These are phyloP conservation scores for Calidris pygmaea DNA, from an alignment of 2,113 vertebrate genomes.

Conservation along the genomic window DNA sequence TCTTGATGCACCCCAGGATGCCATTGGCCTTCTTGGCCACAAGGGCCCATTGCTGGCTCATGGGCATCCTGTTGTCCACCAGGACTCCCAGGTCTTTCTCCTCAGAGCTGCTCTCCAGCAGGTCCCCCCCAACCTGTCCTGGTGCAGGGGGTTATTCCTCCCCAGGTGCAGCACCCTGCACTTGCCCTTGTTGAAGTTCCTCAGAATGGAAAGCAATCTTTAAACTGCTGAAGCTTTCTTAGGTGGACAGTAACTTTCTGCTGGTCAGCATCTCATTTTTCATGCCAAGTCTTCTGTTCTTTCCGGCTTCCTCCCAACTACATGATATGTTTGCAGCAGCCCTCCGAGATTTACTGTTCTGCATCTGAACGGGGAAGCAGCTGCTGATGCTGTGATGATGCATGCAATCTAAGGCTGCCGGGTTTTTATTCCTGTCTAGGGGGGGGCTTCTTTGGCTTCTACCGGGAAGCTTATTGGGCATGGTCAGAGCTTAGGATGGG, in stretches of 20 bases:
- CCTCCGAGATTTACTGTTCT: constrained; percentile 60
- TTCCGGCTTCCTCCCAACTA: constrained; percentile 6
- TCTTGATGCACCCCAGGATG: too few relatives aligned
- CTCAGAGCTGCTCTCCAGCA: too few relatives aligned
- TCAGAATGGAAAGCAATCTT: not conserved
- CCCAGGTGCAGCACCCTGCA: too few relatives aligned
- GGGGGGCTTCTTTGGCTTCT: constrained; percentile 1
- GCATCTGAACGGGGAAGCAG: constrained; percentile 52
- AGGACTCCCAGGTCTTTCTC: too few relatives aligned
- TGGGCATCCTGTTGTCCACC: too few relatives aligned
- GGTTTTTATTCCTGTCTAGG: constrained; percentile 11
- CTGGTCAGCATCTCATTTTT: constrained; percentile 63
- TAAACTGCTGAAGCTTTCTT: not conserved
- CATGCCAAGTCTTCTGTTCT: constrained; percentile 14
- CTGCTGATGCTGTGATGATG: constrained; percentile 47
- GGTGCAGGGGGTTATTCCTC: too few relatives aligned
- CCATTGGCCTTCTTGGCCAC: too few relatives aligned
- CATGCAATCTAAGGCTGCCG: constrained; percentile 34
- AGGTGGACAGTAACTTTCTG: constrained; percentile 28
- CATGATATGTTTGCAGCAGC: constrained; percentile 1
- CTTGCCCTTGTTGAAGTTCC: not conserved
- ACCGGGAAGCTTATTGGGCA: not conserved
- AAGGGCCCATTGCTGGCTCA: too few relatives aligned
- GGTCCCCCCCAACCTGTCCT: too few relatives aligned
- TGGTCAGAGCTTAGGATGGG: not conserved